Percentiles rank a stretch among this genome's conserved stretches.
These are phyloP conservation scores for Bradypus variegatus DNA, from an alignment of 2,797 vertebrate genomes.

Conservation along the genomic window DNA sequence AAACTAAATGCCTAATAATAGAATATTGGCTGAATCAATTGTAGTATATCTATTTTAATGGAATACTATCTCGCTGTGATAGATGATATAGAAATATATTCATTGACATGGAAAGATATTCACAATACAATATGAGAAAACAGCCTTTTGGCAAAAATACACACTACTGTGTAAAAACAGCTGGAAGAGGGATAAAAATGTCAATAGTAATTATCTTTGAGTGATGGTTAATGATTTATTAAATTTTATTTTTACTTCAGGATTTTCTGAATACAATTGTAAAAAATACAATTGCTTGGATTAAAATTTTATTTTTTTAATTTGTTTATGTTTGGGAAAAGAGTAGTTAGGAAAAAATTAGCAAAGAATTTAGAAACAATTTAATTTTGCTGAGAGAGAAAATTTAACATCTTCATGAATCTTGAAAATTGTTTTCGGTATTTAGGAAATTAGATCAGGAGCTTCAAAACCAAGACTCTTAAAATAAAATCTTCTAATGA, in stretches of 20 bases:
- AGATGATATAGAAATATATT: not conserved
- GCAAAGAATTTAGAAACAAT: not conserved
- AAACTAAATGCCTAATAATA: not conserved
- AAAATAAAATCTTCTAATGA: not conserved
- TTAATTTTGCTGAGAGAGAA: not conserved
- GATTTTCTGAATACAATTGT: slow-evolving; percentile 33
- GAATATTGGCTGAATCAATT: not conserved
- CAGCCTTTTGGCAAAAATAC: not conserved
- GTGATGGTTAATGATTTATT: not conserved
- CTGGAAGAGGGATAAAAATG: not conserved
- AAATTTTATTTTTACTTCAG: slow-evolving; percentile 5
- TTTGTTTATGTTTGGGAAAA: not conserved
- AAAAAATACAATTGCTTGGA: not conserved
- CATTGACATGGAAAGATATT: not conserved
- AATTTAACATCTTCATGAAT: slow-evolving; percentile 1
- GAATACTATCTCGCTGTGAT: not conserved
- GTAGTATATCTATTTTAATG: not conserved
- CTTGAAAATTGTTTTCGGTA: slow-evolving; percentile 11
- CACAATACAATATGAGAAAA: not conserved
- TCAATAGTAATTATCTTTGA: not conserved
- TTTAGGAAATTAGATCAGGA: slow-evolving; percentile 10
- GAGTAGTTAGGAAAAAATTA: not conserved
- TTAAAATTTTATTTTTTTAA: slow-evolving; percentile 19
- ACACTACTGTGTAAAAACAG: not conserved
- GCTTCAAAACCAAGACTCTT: not conserved